Evolutionary conservation across 1,140 invertebrate species (phyloP), one percentile per base, ranked within the genome.

Genomic region (Gonioctena quinquepunctata): DNA sequence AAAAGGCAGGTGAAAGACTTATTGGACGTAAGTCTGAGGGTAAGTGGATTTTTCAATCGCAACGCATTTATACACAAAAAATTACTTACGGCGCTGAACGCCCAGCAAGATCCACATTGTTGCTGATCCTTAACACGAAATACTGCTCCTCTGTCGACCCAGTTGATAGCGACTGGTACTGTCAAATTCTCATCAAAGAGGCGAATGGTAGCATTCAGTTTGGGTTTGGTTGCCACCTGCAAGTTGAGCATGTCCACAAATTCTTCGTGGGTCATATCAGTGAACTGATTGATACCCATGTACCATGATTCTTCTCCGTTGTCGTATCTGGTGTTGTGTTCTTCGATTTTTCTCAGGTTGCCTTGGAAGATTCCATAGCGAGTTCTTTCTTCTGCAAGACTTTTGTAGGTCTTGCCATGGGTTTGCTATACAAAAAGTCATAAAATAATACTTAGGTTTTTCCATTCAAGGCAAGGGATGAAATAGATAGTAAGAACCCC

Each of bases 361-460:
- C 65, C 61, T 60, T 49, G 69, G 65, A 72, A 76, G 19, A 76
- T 74, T 23, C 18, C 94, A 84, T 92, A 87, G 21, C 94, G 89
- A 78, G 92, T 92, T 68, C 86, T 86, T 80, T 96, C 93, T 80
- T 95, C 94, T 94, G n/a, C n/a, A n/a, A n/a, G n/a, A n/a, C 50
- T 16, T 3, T 19, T 27, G 23, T 70, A 70, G 13, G 23, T 19
- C 33, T 69, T 69, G 4, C 21, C 21, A 50, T 68, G 56, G n/a
- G n/a, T n/a, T n/a, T n/a, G n/a, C n/a, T n/a, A n/a, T n/a, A n/a
- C n/a, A n/a, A n/a, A n/a, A n/a, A n/a, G n/a, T n/a, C n/a, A n/a
- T n/a, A n/a, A n/a, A n/a, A n/a, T n/a, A n/a, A n/a, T n/a, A n/a
- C n/a, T n/a, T n/a, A n/a, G n/a, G n/a, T n/a, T n/a, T n/a, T n/a